These are phyloP conservation scores for Hyles vespertilio DNA, from an alignment of 1,140 invertebrate species.

Conservation along the genomic window DNA sequence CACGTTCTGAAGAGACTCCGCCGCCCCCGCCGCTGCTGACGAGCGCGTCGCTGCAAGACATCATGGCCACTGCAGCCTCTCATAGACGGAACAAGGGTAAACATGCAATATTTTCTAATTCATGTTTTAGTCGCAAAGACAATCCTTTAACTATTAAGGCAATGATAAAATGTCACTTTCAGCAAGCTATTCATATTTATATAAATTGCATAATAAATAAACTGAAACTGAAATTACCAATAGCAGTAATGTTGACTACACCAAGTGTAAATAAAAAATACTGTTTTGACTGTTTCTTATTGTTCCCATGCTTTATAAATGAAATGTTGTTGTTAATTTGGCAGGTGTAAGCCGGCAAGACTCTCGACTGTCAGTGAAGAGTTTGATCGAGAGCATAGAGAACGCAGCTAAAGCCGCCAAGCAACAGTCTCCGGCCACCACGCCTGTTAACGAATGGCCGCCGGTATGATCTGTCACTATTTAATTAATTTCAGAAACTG, in stretches of 20 bases:
- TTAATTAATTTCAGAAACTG: no score
- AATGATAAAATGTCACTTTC: no score
- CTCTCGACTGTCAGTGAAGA: slow-evolving; percentile 90
- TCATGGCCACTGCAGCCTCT: slow-evolving; percentile 69
- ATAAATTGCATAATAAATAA: no score
- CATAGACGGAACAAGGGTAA: slow-evolving; percentile 65
- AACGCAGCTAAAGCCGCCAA: slow-evolving; percentile 90
- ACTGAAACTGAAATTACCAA: no score
- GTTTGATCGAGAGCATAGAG: slow-evolving; percentile 92
- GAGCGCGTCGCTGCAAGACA: slow-evolving; percentile 70
- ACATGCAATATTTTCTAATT: no score
- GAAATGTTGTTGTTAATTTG: slow-evolving; percentile 9
- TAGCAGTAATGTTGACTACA: no score
- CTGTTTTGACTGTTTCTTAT: no score
- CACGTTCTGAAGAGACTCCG: slow-evolving; percentile 52
- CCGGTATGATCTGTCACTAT: slow-evolving; percentile 31
- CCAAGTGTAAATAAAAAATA: no score
- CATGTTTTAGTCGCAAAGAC: no score
- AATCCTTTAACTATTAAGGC: no score
- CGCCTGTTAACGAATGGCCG: slow-evolving; percentile 65
- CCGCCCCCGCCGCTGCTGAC: slow-evolving; percentile 62
- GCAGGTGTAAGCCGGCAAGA: slow-evolving; percentile 79
- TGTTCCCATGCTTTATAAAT: no score
- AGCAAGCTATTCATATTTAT: no score
- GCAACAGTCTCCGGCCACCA: slow-evolving; percentile 81